Percentiles rank a stretch among this genome's conserved stretches.
phyloP scores from a whole-genome alignment of 2,888 invertebrate genomes.

The Seira ritae region DNA sequence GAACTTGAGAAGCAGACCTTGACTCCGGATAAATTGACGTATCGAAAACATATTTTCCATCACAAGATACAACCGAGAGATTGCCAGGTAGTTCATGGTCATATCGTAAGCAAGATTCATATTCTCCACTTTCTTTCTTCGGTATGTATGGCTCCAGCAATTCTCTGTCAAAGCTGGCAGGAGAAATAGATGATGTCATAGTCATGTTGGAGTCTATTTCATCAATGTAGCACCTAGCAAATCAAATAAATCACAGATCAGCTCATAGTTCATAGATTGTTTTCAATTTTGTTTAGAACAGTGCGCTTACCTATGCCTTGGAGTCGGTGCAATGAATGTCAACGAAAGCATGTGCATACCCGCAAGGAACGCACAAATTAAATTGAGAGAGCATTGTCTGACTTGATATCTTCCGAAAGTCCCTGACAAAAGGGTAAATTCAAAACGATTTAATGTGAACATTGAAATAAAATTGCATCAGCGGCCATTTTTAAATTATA shows the following conservation, averaged over 20 bases:
- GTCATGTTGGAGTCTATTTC: slow-evolving; percentile 52
- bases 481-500: no score
- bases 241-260: neutral
- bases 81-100: slow-evolving; percentile 27
- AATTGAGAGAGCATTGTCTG: slow-evolving; percentile 65
- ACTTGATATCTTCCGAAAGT: slow-evolving; percentile 69
- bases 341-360: slow-evolving; percentile 72
- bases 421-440: no score
- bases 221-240: slow-evolving; percentile 65
- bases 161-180: slow-evolving; percentile 45
- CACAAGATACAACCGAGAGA: slow-evolving; percentile 39
- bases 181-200: slow-evolving; percentile 8
- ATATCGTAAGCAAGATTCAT: slow-evolving; percentile 80
- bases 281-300: no score
- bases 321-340: slow-evolving; percentile 69
- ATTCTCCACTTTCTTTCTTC: slow-evolving; percentile 78
- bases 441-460: no score
- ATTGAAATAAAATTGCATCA: no score
- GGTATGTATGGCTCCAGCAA: slow-evolving; percentile 79
- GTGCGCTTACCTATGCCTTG: slow-evolving; percentile 68
- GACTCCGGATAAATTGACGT: slow-evolving; percentile 57
- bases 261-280: no score
- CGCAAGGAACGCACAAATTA: slow-evolving; percentile 69
- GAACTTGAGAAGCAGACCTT: no score
- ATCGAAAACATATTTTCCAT: slow-evolving; percentile 63